Base-by-base conservation (phyloP, 2,888 invertebrate species). In the Erynnis tages region DNA sequence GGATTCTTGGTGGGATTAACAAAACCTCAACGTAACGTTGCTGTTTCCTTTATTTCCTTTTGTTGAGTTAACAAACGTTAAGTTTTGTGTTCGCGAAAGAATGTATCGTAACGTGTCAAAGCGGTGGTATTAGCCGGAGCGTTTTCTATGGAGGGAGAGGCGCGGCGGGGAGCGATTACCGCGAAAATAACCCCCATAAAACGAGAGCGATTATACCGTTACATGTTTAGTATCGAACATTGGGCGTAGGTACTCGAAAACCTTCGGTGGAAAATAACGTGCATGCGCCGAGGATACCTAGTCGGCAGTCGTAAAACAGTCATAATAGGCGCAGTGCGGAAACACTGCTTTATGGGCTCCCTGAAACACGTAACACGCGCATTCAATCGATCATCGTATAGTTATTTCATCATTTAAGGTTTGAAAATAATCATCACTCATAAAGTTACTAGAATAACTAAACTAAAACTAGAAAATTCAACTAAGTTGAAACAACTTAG, bases 251-350 rank as follows among this genome's bases (percentile, higher is more conserved):
- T 70, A 73, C 66, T 73, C 66, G 62, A 76, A 76, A 75, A 68
- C 62, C 67, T 64, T 66, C 61, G 53, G 61, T 64, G 61, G 65
- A 65, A 69, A 76, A 71, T 68, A 67, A 75, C 71, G 67, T 75
- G 74, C 76, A 76, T 73, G 71, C 69, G 66, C 66, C 66, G 65
- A 70, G 74, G 74, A 80, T 78, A 72, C 76, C 73, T 75, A 71
- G 74, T 70, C 66, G 71, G 65, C 70, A 71, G 68, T 82, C 82
- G 73, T 84, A 83, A 83, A 82, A 70, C 74, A 69, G 78, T 79
- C 78, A 82, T 82, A 84, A 82, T 79, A 81, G 79, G 72, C 82
- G 80, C 79, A 82, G 72, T 82, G 82, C 80, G 81, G 81, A 82
- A 84, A 80, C 76, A 76, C 69, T 72, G 76, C 69, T 79, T 82